Evolutionary conservation across 2,888 invertebrate genomes (phyloP).

Genomic region (Allolobophora icterica): DNA sequence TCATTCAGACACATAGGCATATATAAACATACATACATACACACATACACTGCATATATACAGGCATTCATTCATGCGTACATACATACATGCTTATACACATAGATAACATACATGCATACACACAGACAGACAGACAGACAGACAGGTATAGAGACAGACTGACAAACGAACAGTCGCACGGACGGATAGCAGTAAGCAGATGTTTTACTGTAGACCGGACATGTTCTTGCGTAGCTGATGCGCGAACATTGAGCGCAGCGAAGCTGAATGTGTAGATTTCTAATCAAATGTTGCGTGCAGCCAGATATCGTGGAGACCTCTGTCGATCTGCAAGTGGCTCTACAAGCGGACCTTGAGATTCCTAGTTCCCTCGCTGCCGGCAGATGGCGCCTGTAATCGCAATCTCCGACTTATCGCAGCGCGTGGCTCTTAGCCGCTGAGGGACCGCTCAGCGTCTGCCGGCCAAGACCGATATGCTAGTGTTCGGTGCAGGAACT

Average conservation of each 20-base stretch:
- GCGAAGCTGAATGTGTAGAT: conserved; percentile 4
- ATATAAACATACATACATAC: too few species aligned
- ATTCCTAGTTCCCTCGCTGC: not conserved
- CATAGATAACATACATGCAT: not conserved
- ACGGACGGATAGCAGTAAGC: not conserved
- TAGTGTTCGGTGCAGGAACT: not conserved
- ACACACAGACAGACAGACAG: not conserved
- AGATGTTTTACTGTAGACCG: not conserved
- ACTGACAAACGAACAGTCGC: not conserved
- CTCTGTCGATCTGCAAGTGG: not conserved
- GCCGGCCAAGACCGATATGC: not conserved
- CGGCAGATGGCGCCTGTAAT: conserved; percentile 17
- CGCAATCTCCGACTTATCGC: conserved; percentile 17
- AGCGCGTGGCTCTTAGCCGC: not conserved
- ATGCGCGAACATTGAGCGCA: not conserved
- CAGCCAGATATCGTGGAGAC: not conserved
- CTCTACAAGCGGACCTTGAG: not conserved
- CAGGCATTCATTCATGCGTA: too few species aligned
- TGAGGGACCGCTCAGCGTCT: conserved; percentile 10
- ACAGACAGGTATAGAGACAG: not conserved
- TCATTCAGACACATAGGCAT: too few species aligned
- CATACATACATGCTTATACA: too few species aligned
- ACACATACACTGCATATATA: too few species aligned
- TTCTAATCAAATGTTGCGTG: conserved; percentile 14
- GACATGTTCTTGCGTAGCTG: not conserved